Percentiles rank a stretch among this genome's conserved stretches.
phyloP scores from a whole-genome alignment of 64 coral and sea anemone species.

The Platygyra sinensis region DNA sequence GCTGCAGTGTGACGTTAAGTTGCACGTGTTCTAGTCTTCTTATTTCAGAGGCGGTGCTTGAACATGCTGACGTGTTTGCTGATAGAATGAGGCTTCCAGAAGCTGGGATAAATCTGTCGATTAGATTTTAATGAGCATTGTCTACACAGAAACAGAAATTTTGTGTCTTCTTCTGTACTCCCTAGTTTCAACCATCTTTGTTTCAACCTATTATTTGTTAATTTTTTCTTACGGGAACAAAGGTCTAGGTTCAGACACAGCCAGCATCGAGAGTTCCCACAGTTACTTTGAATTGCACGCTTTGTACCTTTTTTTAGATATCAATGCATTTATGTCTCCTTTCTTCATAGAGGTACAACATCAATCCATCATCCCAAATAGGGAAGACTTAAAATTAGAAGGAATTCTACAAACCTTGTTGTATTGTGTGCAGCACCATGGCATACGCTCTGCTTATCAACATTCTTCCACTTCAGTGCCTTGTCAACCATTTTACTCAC shows the following conservation, averaged over 20 bases:
- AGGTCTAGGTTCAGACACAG: too few species aligned
- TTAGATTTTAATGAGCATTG: neutral
- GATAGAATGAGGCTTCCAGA: slow-evolving; percentile 87
- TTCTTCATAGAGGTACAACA: too few species aligned
- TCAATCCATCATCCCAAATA: too few species aligned
- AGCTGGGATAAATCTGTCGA: slow-evolving; percentile 74
- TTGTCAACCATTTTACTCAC: slow-evolving; percentile 78
- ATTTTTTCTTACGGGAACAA: too few species aligned
- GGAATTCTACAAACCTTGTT: slow-evolving; percentile 47
- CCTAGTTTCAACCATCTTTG: too few species aligned
- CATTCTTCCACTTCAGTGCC: slow-evolving; percentile 84
- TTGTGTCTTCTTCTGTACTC: too few species aligned
- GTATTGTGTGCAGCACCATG: slow-evolving; percentile 55
- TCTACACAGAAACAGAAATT: too few species aligned
- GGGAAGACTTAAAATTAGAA: neutral
- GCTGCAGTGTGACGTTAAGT: slow-evolving; percentile 73
- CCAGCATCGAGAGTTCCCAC: too few species aligned
- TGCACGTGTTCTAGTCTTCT: slow-evolving; percentile 92
- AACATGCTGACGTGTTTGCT: slow-evolving; percentile 83
- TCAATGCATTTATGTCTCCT: too few species aligned
- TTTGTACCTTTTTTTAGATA: too few species aligned
- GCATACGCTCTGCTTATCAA: slow-evolving; percentile 67
- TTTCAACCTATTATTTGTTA: too few species aligned
- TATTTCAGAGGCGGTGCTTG: slow-evolving; percentile 56
- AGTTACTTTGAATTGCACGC: too few species aligned